Evolutionary conservation across 2,888 invertebrate genomes (phyloP).

Genomic region (Colostygia pectinataria): DNA sequence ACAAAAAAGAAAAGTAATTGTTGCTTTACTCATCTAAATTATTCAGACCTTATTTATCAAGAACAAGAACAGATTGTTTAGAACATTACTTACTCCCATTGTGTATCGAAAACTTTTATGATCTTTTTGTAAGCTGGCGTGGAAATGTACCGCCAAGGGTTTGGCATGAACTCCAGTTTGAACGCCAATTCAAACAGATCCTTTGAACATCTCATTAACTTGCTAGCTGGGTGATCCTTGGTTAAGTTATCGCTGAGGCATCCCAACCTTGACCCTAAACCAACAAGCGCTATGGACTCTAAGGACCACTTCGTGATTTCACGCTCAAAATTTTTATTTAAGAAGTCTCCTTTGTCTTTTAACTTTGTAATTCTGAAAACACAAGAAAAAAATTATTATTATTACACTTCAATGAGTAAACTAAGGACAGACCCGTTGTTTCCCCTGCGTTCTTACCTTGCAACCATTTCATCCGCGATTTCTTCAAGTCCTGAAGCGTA

Average conservation of each 20-base stretch:
- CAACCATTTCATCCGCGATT: conserved; percentile 69
- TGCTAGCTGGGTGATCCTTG: conserved; percentile 56
- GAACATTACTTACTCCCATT: conserved; percentile 68
- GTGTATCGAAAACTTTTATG: conserved; percentile 57
- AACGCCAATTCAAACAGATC: conserved; percentile 54
- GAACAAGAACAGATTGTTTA: not conserved
- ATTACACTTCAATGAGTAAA: no score
- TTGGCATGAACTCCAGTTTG: conserved; percentile 59
- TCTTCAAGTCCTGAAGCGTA: conserved; percentile 76
- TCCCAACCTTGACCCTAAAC: conserved; percentile 63
- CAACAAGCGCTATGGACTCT: conserved; percentile 77
- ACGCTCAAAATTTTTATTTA: conserved; percentile 67
- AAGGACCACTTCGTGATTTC: conserved; percentile 85
- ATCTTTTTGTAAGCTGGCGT: conserved; percentile 61
- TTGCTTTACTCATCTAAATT: no score
- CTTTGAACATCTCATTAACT: conserved; percentile 56
- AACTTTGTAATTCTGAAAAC: conserved; percentile 57
- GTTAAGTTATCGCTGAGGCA: conserved; percentile 54
- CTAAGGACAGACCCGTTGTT: not conserved
- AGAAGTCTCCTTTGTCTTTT: conserved; percentile 51
- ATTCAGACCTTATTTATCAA: no score
- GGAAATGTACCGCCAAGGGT: conserved; percentile 55
- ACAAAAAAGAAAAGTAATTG: no score
- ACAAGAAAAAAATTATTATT: not conserved
- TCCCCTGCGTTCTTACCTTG: conserved; percentile 45